phyloP scores from a whole-genome alignment of 1,140 invertebrate species.

The Dolichoris vasculosae region DNA sequence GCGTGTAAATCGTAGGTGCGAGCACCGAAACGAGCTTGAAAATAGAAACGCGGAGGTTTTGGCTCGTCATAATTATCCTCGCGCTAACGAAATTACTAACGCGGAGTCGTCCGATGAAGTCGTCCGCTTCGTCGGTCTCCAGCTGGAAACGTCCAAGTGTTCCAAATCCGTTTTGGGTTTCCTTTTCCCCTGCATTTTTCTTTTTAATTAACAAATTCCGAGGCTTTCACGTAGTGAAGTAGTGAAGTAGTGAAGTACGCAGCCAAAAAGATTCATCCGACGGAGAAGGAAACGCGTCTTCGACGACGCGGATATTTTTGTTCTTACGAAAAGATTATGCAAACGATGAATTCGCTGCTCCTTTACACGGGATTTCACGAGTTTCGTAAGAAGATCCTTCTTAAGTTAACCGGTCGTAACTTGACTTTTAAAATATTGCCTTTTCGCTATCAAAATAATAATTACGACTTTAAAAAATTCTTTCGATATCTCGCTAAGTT shows the following conservation, averaged over 20 bases:
- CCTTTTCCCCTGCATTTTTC: too few species aligned
- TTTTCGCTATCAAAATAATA: background rate
- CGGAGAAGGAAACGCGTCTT: background rate
- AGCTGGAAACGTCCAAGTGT: background rate
- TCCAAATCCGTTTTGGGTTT: too few species aligned
- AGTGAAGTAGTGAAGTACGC: too few species aligned
- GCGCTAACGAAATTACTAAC: background rate
- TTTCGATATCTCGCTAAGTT: too few species aligned
- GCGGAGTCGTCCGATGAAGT: background rate
- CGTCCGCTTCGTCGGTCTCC: background rate
- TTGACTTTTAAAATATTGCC: background rate
- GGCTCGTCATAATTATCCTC: conserved; percentile 10
- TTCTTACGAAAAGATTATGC: background rate
- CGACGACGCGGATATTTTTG: background rate
- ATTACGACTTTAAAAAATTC: background rate
- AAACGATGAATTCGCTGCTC: background rate
- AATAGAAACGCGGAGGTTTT: conserved; percentile 3
- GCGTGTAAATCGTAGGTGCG: too few species aligned
- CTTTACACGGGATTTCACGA: background rate
- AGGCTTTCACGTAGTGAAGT: too few species aligned
- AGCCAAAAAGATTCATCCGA: background rate
- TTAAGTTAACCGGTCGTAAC: background rate
- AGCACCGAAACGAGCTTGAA: background rate
- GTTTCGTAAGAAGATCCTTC: background rate
- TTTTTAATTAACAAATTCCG: background rate